phyloP scores from a whole-genome alignment of 1,140 invertebrate genomes.

The Cydia amplana region DNA sequence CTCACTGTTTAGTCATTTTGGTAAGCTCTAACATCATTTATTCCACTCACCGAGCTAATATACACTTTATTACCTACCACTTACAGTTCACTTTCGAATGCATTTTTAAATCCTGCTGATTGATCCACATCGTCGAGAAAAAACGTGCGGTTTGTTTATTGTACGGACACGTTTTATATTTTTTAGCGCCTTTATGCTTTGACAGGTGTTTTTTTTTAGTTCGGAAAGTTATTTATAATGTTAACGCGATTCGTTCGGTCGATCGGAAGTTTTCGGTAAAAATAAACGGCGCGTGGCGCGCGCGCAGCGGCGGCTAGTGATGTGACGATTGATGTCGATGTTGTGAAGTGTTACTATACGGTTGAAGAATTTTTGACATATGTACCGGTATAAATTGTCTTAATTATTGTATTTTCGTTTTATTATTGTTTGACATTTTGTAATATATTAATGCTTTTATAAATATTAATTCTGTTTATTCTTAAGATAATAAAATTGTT shows the following conservation, averaged over 20 bases:
- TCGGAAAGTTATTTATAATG: constrained; percentile 30
- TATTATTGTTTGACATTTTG: too few relatives aligned
- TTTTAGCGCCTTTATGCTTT: constrained; percentile 6
- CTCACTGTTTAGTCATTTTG: constrained; percentile 25
- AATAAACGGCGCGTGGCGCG: constrained; percentile 39
- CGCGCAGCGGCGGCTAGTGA: constrained; percentile 14
- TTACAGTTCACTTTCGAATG: background rate
- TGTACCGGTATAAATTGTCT: too few relatives aligned
- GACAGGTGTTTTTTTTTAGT: constrained; percentile 27
- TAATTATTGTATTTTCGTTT: too few relatives aligned
- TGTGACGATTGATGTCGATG: background rate
- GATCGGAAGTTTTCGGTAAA: constrained; percentile 41
- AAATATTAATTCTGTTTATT: too few relatives aligned
- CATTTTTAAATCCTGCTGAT: background rate
- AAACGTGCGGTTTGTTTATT: constrained; percentile 13
- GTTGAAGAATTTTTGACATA: too few relatives aligned
- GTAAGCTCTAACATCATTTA: background rate
- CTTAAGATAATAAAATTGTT: too few relatives aligned
- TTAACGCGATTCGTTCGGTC: constrained; percentile 36
- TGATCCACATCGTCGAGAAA: background rate
- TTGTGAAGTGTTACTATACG: too few relatives aligned
- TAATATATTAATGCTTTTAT: too few relatives aligned
- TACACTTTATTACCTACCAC: background rate
- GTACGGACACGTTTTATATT: constrained; percentile 19
- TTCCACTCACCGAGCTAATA: background rate